These are phyloP conservation scores for Vanessa cardui DNA, from an alignment of 2,888 invertebrate genomes.

Conservation along the genomic window DNA sequence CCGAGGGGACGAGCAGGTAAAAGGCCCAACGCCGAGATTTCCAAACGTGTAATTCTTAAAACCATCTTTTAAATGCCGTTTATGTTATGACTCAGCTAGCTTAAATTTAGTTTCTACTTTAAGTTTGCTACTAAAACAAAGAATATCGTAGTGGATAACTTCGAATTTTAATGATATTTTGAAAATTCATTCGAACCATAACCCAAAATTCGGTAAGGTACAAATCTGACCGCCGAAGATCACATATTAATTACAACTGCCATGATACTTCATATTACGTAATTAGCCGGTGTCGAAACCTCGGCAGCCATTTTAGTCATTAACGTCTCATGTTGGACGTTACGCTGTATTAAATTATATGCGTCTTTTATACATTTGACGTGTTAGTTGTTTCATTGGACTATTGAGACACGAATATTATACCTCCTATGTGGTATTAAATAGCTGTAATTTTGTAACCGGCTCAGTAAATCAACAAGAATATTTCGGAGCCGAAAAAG, in stretches of 20 bases:
- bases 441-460: constrained; percentile 15
- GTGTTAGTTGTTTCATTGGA: constrained; percentile 35
- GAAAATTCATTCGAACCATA: neutral
- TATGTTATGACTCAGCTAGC: constrained; percentile 30
- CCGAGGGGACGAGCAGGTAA: constrained; percentile 68
- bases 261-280: constrained; percentile 40
- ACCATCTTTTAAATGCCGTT: constrained; percentile 35
- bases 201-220: constrained; percentile 2
- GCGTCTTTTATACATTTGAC: constrained; percentile 36
- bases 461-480: neutral
- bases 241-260: constrained; percentile 37
- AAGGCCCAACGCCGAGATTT: constrained; percentile 49
- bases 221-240: constrained; percentile 13
- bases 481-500: neutral
- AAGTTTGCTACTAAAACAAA: too few relatives aligned
- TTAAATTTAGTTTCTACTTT: constrained; percentile 12
- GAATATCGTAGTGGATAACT: neutral
- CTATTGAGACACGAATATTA: constrained; percentile 24
- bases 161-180: neutral
- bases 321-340: constrained; percentile 38
- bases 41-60: constrained; percentile 30
- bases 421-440: constrained; percentile 16
- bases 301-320: constrained; percentile 40
- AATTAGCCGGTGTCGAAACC: constrained; percentile 41
- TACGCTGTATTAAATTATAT: constrained; percentile 37